phyloP scores from a whole-genome alignment of 2,113 vertebrate species.

The Mirza zaza region DNA sequence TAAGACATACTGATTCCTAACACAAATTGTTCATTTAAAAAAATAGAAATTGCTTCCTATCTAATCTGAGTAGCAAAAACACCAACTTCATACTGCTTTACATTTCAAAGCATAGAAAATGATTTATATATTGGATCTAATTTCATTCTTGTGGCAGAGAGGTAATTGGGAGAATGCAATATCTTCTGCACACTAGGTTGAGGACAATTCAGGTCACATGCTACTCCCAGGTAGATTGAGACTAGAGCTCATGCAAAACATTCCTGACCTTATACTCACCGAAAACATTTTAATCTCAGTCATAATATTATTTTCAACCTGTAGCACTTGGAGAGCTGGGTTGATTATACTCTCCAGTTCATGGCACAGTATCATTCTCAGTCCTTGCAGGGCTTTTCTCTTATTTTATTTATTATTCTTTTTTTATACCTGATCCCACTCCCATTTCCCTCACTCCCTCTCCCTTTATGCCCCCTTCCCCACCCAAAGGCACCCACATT shows the following conservation, averaged over 20 bases:
- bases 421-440: not conserved
- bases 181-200: not conserved
- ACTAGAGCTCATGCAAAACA: not conserved
- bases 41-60: not conserved
- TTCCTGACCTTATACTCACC: not conserved
- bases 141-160: not conserved
- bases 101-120: constrained; percentile 10
- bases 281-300: not conserved
- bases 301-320: not conserved
- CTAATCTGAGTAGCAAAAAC: constrained; percentile 21
- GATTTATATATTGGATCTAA: not conserved
- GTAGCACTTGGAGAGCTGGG: not conserved
- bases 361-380: not conserved
- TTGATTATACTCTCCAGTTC: not conserved
- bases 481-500: not conserved
- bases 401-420: not conserved
- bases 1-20: constrained; percentile 22
- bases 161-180: not conserved
- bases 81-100: not conserved
- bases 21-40: not conserved
- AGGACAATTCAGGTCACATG: not conserved
- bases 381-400: not conserved
- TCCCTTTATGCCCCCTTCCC: not conserved
- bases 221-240: not conserved
- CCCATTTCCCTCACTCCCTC: not conserved